phyloP scores from a whole-genome alignment of 1,140 invertebrate genomes.

The Coptotermes formosanus region DNA sequence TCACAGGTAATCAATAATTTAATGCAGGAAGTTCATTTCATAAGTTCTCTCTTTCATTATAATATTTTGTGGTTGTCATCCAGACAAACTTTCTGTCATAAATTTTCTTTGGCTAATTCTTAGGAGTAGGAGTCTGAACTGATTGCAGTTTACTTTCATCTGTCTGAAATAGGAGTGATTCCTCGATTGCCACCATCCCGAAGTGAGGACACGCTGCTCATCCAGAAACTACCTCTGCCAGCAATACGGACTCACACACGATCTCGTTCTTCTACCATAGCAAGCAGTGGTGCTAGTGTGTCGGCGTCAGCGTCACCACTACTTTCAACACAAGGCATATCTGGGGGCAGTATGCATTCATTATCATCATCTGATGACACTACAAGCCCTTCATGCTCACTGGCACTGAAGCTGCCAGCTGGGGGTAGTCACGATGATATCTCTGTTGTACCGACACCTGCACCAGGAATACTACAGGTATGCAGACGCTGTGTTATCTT shows the following conservation, averaged over 20 bases:
- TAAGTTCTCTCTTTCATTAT: too few relatives aligned
- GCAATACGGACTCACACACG: slow-evolving; percentile 16
- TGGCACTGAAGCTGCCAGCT: background rate
- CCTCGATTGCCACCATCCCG: slow-evolving; percentile 66
- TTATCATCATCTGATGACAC: slow-evolving; percentile 42
- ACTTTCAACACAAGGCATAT: slow-evolving; percentile 58
- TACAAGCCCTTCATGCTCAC: background rate
- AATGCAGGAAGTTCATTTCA: too few relatives aligned
- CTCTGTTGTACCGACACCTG: slow-evolving; percentile 41
- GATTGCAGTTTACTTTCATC: too few relatives aligned
- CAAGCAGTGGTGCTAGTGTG: slow-evolving; percentile 46
- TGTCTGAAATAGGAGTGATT: slow-evolving; percentile 20
- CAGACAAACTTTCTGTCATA: too few relatives aligned
- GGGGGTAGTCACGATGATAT: slow-evolving; percentile 36
- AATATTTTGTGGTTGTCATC: too few relatives aligned
- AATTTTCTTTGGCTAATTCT: too few relatives aligned
- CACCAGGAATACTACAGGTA: slow-evolving; percentile 65
- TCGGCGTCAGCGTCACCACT: slow-evolving; percentile 66
- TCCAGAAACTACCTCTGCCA: slow-evolving; percentile 35
- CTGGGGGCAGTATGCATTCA: slow-evolving; percentile 48
- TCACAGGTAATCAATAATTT: too few relatives aligned
- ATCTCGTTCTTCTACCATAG: slow-evolving; percentile 51
- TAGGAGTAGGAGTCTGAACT: too few relatives aligned
- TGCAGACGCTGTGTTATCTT: background rate
- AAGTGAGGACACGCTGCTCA: slow-evolving; percentile 71